Conservation (phyloP, 2,113 vertebrate genomes). For the Rhinogobius similis region DNA sequence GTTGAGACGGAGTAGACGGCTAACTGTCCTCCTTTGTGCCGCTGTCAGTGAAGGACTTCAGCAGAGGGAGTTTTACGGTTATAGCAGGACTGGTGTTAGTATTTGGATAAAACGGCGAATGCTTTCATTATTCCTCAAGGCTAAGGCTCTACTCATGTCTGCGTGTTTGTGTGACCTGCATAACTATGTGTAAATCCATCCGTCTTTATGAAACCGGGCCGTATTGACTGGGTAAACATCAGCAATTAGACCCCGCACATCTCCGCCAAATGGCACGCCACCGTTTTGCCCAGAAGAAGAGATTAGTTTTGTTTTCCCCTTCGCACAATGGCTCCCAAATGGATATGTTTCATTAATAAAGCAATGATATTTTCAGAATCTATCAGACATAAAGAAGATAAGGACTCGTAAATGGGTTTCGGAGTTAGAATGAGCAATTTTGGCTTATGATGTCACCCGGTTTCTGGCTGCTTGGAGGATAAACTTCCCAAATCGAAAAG, state of each 20-base stretch:
- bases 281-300: constrained; percentile 8
- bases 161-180: constrained; percentile 5
- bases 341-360: constrained; percentile 9
- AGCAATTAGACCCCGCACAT: constrained; percentile 8
- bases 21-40: too few relatives aligned
- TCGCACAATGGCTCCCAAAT: constrained; percentile 6
- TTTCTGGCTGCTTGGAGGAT: background rate
- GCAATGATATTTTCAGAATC: constrained; percentile 8
- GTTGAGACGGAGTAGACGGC: too few relatives aligned
- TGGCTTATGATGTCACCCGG: background rate
- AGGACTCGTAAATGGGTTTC: background rate
- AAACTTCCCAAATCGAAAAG: background rate
- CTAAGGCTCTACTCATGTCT: background rate
- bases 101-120: constrained; percentile 2
- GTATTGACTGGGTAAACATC: constrained; percentile 6
- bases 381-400: constrained; percentile 4
- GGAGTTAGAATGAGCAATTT: background rate
- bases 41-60: background rate
- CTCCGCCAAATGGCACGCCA: constrained; percentile 1
- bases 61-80: background rate
- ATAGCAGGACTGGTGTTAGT: background rate
- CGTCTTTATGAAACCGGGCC: constrained; percentile 4
- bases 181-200: constrained; percentile 1
- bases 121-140: constrained; percentile 8
- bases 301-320: constrained; percentile 11